Percentiles rank a stretch among this genome's conserved stretches.
These are phyloP conservation scores for Zalophus californianus DNA, from an alignment of 2,797 vertebrate species.

Conservation along the genomic window DNA sequence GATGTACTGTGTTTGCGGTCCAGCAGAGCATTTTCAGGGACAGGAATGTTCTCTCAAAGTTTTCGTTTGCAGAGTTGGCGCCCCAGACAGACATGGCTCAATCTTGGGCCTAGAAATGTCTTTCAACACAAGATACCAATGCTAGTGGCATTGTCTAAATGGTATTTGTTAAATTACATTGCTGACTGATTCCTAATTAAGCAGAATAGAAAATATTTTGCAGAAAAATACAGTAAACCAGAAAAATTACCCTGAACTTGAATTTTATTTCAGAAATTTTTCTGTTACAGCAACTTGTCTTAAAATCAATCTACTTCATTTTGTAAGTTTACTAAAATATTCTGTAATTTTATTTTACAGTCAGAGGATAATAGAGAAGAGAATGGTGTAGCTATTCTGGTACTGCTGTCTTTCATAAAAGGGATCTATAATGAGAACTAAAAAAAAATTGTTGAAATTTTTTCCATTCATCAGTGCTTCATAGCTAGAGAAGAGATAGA, in stretches of 20 bases:
- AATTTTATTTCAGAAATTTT: constrained; percentile 48
- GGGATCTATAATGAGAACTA: constrained; percentile 80
- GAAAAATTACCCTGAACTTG: neutral
- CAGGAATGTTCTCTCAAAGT: neutral
- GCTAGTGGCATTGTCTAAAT: neutral
- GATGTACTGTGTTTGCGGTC: neutral
- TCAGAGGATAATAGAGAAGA: constrained; percentile 60
- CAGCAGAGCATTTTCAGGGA: neutral
- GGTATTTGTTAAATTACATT: neutral
- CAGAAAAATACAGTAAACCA: neutral
- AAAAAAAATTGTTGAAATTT: constrained; percentile 80
- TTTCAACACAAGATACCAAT: neutral
- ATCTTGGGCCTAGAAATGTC: neutral
- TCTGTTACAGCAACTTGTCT: neutral
- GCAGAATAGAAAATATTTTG: constrained; percentile 9
- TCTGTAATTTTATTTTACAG: constrained; percentile 80
- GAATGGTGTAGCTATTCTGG: constrained; percentile 72
- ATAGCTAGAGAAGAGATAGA: constrained; percentile 72
- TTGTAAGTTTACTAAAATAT: constrained; percentile 38
- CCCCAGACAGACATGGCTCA: neutral
- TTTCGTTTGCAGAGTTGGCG: neutral
- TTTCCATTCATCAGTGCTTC: constrained; percentile 77
- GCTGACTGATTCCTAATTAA: neutral
- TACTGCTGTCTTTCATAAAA: constrained; percentile 67
- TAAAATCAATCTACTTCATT: constrained; percentile 27